Evolutionary conservation across 2,888 invertebrate genomes (phyloP), one percentile per base, ranked within the genome.

Genomic region (Microctonus aethiopoides): DNA sequence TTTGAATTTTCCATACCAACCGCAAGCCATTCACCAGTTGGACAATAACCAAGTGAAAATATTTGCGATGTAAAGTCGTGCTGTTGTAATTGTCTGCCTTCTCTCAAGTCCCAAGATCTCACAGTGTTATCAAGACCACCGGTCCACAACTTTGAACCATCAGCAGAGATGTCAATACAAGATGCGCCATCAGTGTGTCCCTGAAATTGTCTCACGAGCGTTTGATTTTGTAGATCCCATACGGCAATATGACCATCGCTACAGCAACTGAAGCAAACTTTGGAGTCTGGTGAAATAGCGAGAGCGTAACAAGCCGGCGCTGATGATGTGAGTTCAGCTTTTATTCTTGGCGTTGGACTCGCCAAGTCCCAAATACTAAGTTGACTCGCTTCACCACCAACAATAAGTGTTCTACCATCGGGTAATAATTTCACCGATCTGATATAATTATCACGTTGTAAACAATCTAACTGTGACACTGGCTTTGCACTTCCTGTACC

Each of bases 281-380:
- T 97, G 39, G 96, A 95, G 87, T 98, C 98, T 0, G 96, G 96
- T 81, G 95, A 95, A 79, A 98, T 96, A 68, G 97, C 97, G 26
- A 98, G 90, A n/a, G 98, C 98, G 85, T 98, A 98, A 87, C 98
- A 98, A 0, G 98, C 98, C 2, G 97, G 97, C 5, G 97, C 97
- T 72, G 93, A 94, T 0, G 96, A 96, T 22, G 96, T 96, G 75
- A 98, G 90, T 87, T 97, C 97, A 7, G 95, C 95, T 87, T 96
- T 97, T 82, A 97, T 95, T 64, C 95, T 88, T 1, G 96, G 96
- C 63, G 95, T 95, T 0, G 95, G 94, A 73, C 95, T 94, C 56
- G 95, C 95, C 74, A 98, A 87, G 88, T 98, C 98, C 96, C 97
- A 98, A 81, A 98, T 96, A 75, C 95, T 95, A 62, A 98, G 90